Percentiles rank a stretch among this genome's conserved stretches.
Evolutionary conservation across 2,888 invertebrate species (phyloP).

Genomic region (Polydrusus pterygomalis): DNA sequence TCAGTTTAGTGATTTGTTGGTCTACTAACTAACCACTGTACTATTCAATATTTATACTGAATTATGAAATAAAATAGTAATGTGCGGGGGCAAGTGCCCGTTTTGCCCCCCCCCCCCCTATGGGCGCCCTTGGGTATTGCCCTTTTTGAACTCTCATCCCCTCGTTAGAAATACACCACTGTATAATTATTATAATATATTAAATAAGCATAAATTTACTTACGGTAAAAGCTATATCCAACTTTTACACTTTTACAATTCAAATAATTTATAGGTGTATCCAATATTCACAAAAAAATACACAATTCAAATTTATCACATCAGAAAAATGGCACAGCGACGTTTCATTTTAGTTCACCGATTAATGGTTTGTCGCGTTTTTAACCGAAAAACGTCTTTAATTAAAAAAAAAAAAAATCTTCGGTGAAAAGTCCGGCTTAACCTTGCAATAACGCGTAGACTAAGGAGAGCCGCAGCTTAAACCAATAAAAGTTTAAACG

Average conservation of each 20-base stretch:
- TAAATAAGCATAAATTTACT: too few species aligned
- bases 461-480: conserved; percentile 35
- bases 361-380: background rate
- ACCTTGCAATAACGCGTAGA: conserved; percentile 27
- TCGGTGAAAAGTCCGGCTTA: background rate
- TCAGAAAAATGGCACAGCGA: conserved; percentile 3
- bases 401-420: background rate
- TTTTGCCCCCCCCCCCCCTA: too few species aligned
- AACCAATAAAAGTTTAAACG: conserved; percentile 47
- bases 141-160: too few species aligned
- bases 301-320: background rate
- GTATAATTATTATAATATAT: too few species aligned
- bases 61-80: too few species aligned
- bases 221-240: conserved; percentile 1
- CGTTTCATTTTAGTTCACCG: background rate
- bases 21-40: too few species aligned
- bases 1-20: too few species aligned
- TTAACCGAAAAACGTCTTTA: background rate
- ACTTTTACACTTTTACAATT: background rate
- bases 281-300: background rate
- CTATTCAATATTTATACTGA: too few species aligned
- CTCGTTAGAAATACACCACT: too few species aligned
- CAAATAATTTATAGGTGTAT: background rate
- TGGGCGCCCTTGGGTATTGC: too few species aligned
- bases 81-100: too few species aligned